Conservation (phyloP, 2,797 vertebrate species). For the Peromyscus eremicus region DNA sequence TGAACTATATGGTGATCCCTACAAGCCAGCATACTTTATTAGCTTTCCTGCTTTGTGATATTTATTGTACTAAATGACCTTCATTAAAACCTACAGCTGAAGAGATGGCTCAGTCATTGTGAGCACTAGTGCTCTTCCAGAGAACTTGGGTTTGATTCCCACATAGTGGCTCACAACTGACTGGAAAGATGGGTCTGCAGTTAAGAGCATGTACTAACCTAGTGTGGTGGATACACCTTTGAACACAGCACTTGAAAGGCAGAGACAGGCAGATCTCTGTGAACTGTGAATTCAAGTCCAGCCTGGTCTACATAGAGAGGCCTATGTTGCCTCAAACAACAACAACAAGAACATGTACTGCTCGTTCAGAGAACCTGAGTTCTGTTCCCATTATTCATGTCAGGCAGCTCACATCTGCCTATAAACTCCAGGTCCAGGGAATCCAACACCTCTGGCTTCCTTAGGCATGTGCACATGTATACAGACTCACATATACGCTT, state of each 20-base stretch:
- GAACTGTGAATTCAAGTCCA: neutral
- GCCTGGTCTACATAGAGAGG: neutral
- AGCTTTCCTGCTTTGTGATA: neutral
- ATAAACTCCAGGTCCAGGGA: neutral
- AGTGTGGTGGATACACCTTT: neutral
- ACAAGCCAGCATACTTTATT: neutral
- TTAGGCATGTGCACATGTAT: neutral
- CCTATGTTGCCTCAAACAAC: neutral
- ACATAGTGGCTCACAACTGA: neutral
- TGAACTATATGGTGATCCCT: neutral
- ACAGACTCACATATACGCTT: neutral
- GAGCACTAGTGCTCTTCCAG: neutral
- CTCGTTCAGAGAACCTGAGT: neutral
- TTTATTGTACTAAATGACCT: neutral
- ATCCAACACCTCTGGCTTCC: neutral
- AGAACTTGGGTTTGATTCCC: neutral
- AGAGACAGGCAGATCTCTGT: neutral
- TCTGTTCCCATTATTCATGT: neutral
- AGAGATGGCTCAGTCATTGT: neutral
- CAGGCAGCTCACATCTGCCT: neutral
- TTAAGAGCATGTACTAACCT: neutral
- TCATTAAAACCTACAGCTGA: neutral
- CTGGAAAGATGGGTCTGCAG: neutral
- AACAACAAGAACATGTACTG: neutral
- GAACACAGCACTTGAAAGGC: neutral